Evolutionary conservation across 2,113 vertebrate species (phyloP).

Genomic region (Archilochus colubris): DNA sequence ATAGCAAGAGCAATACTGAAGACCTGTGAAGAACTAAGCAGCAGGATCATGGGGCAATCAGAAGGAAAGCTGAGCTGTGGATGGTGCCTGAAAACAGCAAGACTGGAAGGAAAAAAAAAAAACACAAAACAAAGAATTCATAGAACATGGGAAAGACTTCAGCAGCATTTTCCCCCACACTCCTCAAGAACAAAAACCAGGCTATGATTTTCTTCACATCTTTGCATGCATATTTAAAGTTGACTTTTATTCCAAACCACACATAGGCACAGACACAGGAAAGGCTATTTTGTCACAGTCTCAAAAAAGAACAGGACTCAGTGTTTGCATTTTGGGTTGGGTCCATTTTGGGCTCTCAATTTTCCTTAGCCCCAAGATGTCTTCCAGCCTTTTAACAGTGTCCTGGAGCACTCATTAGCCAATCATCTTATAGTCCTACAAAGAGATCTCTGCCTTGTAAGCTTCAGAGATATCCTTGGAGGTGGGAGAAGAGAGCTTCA

Average conservation of each 20-base stretch:
- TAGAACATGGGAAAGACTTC: background rate
- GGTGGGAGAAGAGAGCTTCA: background rate
- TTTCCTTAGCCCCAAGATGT: background rate
- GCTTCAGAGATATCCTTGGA: background rate
- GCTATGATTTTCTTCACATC: background rate
- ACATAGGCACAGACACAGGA: rapidly evolving
- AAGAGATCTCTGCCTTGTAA: background rate
- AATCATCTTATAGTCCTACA: no score
- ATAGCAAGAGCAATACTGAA: background rate
- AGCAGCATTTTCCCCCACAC: background rate
- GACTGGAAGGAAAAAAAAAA: background rate
- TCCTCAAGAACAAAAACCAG: background rate
- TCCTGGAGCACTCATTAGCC: background rate
- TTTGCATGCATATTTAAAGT: background rate
- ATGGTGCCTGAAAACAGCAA: background rate
- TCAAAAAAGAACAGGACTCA: background rate
- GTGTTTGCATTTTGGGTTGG: background rate
- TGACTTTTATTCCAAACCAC: background rate
- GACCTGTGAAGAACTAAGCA: background rate
- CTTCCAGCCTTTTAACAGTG: background rate
- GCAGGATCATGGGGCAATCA: rapidly evolving
- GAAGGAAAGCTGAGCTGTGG: background rate
- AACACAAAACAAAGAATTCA: no score
- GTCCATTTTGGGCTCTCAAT: background rate
- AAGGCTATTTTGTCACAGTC: background rate